Conservation (phyloP, 2,888 invertebrate species). For the Nomada fucata region DNA sequence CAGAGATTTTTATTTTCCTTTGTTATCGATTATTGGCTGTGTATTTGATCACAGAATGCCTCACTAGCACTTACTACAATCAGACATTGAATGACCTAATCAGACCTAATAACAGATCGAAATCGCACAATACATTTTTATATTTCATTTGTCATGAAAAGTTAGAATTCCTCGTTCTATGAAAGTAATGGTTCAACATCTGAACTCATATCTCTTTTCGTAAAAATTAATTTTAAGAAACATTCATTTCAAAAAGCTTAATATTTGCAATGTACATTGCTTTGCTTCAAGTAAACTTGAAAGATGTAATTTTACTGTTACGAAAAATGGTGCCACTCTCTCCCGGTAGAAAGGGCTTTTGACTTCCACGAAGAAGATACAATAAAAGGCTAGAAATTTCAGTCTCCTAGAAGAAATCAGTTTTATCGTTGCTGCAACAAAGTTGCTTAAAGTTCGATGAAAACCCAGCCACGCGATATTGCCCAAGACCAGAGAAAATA, state of each 20-base stretch:
- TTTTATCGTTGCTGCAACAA: slow-evolving; percentile 22
- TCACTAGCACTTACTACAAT: not conserved
- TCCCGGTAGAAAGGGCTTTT: not conserved
- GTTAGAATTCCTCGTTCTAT: not conserved
- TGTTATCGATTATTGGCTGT: not conserved
- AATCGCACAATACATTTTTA: not conserved
- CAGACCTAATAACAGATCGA: too few species aligned
- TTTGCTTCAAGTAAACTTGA: too few species aligned
- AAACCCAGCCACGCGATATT: slow-evolving; percentile 28
- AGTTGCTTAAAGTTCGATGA: slow-evolving; percentile 33
- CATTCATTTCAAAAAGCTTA: too few species aligned
- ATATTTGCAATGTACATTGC: too few species aligned
- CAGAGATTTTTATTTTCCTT: not conserved
- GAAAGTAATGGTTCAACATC: too few species aligned
- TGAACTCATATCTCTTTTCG: too few species aligned
- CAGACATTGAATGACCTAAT: too few species aligned
- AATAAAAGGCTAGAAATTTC: not conserved
- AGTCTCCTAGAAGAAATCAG: not conserved
- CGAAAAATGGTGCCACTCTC: not conserved
- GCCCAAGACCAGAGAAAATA: slow-evolving; percentile 32
- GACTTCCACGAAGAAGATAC: not conserved
- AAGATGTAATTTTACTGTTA: too few species aligned
- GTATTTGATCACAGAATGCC: not conserved
- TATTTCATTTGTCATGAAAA: not conserved
- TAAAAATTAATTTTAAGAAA: too few species aligned